A percentile compares a stretch with the other conserved stretches of the same genome.
phyloP scores from a whole-genome alignment of 2,113 vertebrate species.

The Bufo gargarizans region DNA sequence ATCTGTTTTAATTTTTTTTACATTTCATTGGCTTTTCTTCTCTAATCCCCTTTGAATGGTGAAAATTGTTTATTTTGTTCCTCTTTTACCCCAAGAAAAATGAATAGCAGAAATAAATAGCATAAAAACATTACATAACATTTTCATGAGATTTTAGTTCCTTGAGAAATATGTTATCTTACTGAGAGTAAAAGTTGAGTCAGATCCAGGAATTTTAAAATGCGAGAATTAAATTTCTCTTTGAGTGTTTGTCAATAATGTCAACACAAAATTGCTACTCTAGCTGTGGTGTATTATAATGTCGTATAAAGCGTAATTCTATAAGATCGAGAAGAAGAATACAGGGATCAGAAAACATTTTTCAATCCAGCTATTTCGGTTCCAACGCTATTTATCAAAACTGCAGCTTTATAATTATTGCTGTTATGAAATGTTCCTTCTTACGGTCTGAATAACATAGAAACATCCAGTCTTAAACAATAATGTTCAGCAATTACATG shows the following conservation, averaged over 20 bases:
- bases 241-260: constrained; percentile 39
- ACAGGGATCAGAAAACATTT: constrained; percentile 14
- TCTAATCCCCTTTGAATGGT: too few relatives aligned
- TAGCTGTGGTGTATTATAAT: constrained; percentile 23
- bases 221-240: constrained; percentile 11
- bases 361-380: constrained; percentile 25
- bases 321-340: constrained; percentile 13
- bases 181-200: constrained; percentile 23
- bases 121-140: neutral
- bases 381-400: constrained; percentile 23
- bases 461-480: constrained; percentile 22
- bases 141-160: neutral
- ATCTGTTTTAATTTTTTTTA: too few relatives aligned
- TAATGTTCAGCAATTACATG: constrained; percentile 2
- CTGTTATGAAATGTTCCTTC: constrained; percentile 45
- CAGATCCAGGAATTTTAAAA: constrained; percentile 26
- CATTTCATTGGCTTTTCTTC: too few relatives aligned
- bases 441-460: constrained; percentile 15
- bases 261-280: constrained; percentile 28
- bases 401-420: constrained; percentile 42
- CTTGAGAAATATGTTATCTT: constrained; percentile 3
- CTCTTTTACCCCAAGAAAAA: neutral
- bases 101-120: neutral
- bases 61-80: too few relatives aligned
- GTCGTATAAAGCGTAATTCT: constrained; percentile 6